Conservation (phyloP, 2,888 invertebrate species). For the Phaedon cochleariae region DNA sequence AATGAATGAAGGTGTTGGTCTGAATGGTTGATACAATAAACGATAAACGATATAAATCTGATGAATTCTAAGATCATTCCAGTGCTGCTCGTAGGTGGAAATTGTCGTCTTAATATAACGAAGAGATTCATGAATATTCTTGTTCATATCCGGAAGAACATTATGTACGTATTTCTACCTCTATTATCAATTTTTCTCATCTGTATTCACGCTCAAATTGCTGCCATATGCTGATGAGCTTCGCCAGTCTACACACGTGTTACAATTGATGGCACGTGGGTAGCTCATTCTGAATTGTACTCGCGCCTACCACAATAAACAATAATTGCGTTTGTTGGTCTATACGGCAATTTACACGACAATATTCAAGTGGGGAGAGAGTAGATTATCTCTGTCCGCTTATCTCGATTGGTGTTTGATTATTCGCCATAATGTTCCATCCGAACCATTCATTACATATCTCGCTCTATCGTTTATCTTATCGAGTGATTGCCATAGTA, state of each 20-base stretch:
- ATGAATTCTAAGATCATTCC: no score
- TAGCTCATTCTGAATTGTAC: background rate
- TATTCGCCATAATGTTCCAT: background rate
- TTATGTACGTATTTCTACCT: background rate
- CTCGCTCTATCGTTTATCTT: no score
- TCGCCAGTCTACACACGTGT: slow-evolving; percentile 5
- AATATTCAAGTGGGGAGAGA: background rate
- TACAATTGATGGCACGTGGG: slow-evolving; percentile 18
- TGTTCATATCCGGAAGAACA: background rate
- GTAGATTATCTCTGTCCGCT: background rate
- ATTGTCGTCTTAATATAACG: background rate
- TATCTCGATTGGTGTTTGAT: background rate
- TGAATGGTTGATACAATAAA: no score
- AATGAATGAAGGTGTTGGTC: no score
- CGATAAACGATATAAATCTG: no score
- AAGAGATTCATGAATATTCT: background rate
- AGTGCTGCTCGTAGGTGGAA: no score
- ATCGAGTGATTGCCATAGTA: no score
- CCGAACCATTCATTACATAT: background rate
- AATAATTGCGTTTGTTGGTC: slow-evolving; percentile 2
- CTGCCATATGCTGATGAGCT: slow-evolving; percentile 1
- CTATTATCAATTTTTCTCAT: background rate
- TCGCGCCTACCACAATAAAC: slow-evolving; percentile 17
- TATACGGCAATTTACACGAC: slow-evolving; percentile 6
- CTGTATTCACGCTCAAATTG: background rate